phyloP scores from a whole-genome alignment of 2,888 invertebrate genomes.

The Cyaniris semiargus region DNA sequence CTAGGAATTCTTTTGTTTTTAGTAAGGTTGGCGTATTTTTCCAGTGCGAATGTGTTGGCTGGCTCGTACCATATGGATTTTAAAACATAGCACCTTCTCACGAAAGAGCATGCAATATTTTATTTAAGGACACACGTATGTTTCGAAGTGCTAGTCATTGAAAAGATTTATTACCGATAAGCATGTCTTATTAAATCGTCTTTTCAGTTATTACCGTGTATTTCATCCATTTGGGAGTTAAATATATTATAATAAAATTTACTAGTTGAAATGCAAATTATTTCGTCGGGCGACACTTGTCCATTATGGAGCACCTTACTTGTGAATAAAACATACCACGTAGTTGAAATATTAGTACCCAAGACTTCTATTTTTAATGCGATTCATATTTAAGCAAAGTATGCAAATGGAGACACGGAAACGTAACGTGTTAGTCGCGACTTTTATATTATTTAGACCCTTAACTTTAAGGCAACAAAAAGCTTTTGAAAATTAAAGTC shows the following conservation, averaged over 20 bases:
- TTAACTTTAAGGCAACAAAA: neutral
- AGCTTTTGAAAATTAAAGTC: too few relatives aligned
- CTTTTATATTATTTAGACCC: neutral
- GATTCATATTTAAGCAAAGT: conserved; percentile 12
- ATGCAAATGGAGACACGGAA: neutral
- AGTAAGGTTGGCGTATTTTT: neutral
- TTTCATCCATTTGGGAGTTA: too few relatives aligned
- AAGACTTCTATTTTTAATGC: conserved; percentile 17
- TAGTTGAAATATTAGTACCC: conserved; percentile 6
- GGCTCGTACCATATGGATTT: neutral
- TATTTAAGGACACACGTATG: neutral
- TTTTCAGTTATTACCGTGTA: neutral
- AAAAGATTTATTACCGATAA: neutral
- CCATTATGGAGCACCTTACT: neutral
- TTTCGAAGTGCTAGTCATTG: neutral
- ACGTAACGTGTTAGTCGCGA: neutral
- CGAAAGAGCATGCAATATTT: neutral
- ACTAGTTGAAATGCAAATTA: neutral
- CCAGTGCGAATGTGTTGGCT: neutral
- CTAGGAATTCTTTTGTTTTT: neutral
- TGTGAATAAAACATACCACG: conserved; percentile 23
- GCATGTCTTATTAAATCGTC: neutral
- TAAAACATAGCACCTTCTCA: neutral
- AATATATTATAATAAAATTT: too few relatives aligned
- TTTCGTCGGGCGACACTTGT: neutral